Conservation (phyloP, 2,888 invertebrate genomes). For the Noctua pronuba region DNA sequence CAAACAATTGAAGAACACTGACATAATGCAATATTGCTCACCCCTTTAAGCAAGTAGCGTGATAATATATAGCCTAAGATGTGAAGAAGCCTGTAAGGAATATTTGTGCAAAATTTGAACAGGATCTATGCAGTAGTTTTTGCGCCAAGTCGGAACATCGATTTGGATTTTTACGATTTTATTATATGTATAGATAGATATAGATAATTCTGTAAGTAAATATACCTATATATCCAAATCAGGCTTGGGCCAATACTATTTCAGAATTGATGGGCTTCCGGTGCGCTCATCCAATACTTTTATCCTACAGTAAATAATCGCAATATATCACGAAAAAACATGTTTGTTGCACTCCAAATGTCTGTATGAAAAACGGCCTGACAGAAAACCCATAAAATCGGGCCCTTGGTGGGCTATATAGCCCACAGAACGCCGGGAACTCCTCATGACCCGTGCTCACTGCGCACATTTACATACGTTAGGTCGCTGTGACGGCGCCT, state of each 20-base stretch:
- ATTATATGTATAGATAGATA: no score
- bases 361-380: constrained; percentile 56
- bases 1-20: no score
- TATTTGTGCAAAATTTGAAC: no score
- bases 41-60: no score
- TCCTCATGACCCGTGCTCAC: constrained; percentile 63
- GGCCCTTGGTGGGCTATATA: constrained; percentile 54
- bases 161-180: no score
- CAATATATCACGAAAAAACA: constrained; percentile 61
- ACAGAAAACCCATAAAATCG: constrained; percentile 65
- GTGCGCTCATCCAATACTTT: constrained; percentile 15
- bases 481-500: constrained; percentile 70
- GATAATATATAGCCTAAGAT: no score
- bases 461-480: constrained; percentile 77
- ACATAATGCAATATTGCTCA: no score
- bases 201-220: no score
- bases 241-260: background rate
- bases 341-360: constrained; percentile 64
- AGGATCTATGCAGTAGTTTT: no score
- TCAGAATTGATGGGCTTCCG: background rate
- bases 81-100: no score
- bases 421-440: constrained; percentile 32
- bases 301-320: constrained; percentile 44
- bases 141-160: no score
- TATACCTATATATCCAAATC: background rate